A percentile compares a stretch with the other conserved stretches of the same genome.
phyloP scores from a whole-genome alignment of 2,113 vertebrate genomes.

The Empidonax alnorum region DNA sequence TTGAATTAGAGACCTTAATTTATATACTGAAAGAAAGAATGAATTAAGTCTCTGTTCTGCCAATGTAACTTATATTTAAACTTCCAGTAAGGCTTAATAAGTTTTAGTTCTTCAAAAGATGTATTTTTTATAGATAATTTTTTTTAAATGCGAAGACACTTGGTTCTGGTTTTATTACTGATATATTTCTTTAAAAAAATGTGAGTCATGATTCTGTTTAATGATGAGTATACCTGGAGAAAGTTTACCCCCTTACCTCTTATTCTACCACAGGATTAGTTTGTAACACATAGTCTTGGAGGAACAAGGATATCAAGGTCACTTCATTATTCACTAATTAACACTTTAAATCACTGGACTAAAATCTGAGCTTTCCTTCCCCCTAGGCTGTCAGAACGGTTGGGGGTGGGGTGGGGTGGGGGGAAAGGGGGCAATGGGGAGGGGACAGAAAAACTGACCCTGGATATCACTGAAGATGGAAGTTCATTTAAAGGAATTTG shows the following conservation, averaged over 20 bases:
- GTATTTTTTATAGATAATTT: background rate
- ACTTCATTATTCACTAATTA: constrained; percentile 61
- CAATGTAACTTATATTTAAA: background rate
- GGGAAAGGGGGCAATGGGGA: background rate
- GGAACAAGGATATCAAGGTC: constrained; percentile 35
- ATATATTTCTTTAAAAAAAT: background rate
- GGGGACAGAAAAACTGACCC: constrained; percentile 13
- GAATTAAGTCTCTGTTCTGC: background rate
- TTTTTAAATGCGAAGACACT: background rate
- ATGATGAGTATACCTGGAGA: background rate
- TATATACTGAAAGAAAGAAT: background rate
- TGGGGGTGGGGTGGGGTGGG: background rate
- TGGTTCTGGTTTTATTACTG: background rate
- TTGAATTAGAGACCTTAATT: background rate
- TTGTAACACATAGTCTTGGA: background rate
- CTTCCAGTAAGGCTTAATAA: background rate
- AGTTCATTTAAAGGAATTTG: constrained; percentile 45
- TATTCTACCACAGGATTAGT: background rate
- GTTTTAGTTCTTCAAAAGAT: background rate
- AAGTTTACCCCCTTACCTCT: background rate
- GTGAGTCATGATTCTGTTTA: background rate
- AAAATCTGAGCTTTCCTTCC: constrained; percentile 20
- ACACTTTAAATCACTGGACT: constrained; percentile 64
- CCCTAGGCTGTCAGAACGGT: constrained; percentile 16
- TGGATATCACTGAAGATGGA: constrained; percentile 44